A percentile compares a stretch with the other conserved stretches of the same genome.
Conservation (phyloP, 2,113 vertebrate genomes). For the Elephantulus edwardii region DNA sequence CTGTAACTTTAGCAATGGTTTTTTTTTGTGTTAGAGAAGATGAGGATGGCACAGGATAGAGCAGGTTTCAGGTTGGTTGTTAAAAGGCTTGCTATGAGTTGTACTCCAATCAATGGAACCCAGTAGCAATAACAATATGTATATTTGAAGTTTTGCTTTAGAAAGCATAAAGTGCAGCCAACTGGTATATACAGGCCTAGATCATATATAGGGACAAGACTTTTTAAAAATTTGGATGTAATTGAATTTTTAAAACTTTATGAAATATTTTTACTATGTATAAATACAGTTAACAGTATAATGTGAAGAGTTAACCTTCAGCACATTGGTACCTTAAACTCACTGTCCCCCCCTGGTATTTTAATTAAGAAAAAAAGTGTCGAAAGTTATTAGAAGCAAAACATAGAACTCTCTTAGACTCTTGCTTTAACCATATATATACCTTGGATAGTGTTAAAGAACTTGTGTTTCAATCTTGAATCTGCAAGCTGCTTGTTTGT, state of each 20-base stretch:
- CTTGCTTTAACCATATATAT: neutral
- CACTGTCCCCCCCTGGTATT: neutral
- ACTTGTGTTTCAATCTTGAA: neutral
- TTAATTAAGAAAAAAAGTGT: slow-evolving; percentile 3
- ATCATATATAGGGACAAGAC: neutral
- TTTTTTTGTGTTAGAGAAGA: no score
- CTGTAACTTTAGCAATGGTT: no score
- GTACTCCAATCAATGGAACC: no score
- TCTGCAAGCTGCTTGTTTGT: neutral
- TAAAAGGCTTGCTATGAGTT: neutral
- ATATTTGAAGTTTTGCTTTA: slow-evolving; percentile 6
- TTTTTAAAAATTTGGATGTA: neutral
- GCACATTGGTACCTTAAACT: neutral
- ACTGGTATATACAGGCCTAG: neutral
- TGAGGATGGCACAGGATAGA: no score
- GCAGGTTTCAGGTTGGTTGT: no score
- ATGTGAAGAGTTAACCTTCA: neutral
- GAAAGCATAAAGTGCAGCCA: slow-evolving; percentile 5
- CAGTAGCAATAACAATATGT: no score
- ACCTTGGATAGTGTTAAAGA: neutral
- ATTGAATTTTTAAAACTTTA: neutral
- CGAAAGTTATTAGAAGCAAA: neutral
- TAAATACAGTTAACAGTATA: neutral
- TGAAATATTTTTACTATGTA: neutral
- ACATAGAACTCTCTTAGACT: neutral